These are phyloP conservation scores for Gallinago jamesoni DNA, from an alignment of 2,113 vertebrate genomes.

Conservation along the genomic window DNA sequence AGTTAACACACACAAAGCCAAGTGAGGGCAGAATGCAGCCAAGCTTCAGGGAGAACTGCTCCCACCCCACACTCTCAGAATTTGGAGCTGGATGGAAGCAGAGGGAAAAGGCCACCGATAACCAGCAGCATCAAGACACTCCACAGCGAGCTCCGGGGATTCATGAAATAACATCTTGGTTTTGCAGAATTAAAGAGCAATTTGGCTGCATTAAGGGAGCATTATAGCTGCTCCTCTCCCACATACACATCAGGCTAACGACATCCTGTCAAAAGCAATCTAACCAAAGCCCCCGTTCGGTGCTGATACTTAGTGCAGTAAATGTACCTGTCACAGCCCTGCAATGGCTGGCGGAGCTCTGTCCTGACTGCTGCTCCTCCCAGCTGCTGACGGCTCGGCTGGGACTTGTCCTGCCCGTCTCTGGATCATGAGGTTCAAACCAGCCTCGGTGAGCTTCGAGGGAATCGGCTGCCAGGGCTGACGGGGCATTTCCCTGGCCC, in stretches of 20 bases:
- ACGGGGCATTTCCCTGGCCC: not conserved
- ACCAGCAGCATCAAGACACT: not conserved
- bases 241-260: not conserved
- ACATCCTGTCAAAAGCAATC: constrained; percentile 32
- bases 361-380: not conserved
- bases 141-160: not conserved
- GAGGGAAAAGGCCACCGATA: not conserved
- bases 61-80: not conserved
- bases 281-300: not conserved
- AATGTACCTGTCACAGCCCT: not conserved
- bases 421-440: not conserved
- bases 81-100: not conserved
- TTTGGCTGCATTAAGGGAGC: constrained; percentile 49
- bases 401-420: not conserved
- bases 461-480: not conserved
- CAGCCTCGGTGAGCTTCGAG: fast-evolving
- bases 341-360: not conserved
- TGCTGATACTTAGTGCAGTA: not conserved
- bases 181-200: constrained; percentile 62
- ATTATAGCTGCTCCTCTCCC: constrained; percentile 37
- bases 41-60: not conserved
- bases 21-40: not conserved
- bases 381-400: fast-evolving
- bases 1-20: not conserved
- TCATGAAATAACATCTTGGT: constrained; percentile 8